Conservation (phyloP, 2,113 vertebrate species). For the Benitochromis conjunctus region DNA sequence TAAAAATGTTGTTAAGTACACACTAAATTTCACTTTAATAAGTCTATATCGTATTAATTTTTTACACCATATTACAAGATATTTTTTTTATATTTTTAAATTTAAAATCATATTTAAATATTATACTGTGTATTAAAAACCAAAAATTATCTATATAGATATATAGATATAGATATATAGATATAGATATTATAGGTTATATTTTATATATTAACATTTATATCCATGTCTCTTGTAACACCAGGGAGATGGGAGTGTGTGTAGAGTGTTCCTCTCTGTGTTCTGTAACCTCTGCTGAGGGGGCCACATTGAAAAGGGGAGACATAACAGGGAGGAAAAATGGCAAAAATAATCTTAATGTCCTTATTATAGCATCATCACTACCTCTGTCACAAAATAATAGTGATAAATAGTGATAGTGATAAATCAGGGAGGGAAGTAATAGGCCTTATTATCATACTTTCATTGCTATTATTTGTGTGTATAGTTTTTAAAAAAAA, state of each 20-base stretch:
- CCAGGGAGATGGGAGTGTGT: background rate
- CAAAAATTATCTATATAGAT: too few species aligned
- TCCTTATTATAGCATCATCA: background rate
- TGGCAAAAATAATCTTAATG: background rate
- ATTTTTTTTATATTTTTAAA: background rate
- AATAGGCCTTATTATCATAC: background rate
- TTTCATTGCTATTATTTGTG: background rate
- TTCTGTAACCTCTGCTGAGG: background rate
- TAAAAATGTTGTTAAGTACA: background rate
- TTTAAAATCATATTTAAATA: background rate
- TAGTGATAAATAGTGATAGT: background rate
- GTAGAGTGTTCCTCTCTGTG: background rate
- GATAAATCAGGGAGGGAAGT: fast-evolving
- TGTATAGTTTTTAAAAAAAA: background rate
- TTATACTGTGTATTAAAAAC: background rate
- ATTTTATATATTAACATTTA: background rate
- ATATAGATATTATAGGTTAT: background rate
- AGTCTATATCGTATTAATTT: background rate
- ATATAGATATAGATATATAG: background rate
- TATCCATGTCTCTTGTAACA: background rate
- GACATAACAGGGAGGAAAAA: fast-evolving
- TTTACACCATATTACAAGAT: background rate
- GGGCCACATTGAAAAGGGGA: background rate
- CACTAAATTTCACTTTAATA: background rate
- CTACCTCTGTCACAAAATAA: background rate